Evolutionary conservation across 1,140 invertebrate genomes (phyloP), one percentile per base, ranked within the genome.

Genomic region (Platyscapa corneri): DNA sequence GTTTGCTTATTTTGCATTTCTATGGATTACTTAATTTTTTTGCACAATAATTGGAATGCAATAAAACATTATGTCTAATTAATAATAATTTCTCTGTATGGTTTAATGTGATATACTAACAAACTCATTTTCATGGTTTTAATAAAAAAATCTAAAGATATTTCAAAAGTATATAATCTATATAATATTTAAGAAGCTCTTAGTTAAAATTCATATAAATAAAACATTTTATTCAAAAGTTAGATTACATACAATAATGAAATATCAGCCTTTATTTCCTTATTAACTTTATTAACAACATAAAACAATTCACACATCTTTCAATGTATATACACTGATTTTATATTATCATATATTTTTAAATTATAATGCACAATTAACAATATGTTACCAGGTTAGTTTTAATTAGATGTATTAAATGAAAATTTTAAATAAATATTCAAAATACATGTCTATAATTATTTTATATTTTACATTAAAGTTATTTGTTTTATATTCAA

Each of bases 331-430:
- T 3, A 65, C 77, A 74, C 56, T 42, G 46, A 53, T 84, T 65
- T 60, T 60, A 23, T 60, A 60, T 60, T 5, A 60, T 67, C 77
- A 83, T 77, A n/a, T 49, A 64, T 77, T 46, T 49, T 1, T 78
- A 67, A 84, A 60, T 78, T 79, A 79, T 14, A 42, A 65, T 42
- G 78, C 56, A 76, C 65, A 65, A 67, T 82, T 76, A 82, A 85
- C n/a, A 75, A 74, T 67, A 27, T 30, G 32, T 23, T 23, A 70
- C 27, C 53, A 30, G 5, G n/a, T 49, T 81, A 53, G n/a, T 46
- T 81, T 49, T 30, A 49, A 76, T 53, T n/a, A 70, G 30, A 46
- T 46, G 10, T 53, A 81, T 81, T 18, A 16, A 49, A 67, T 81
- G 7, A 30, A 75, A 39, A 16, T 60, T 7, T 37, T 75, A 60